Evolutionary conservation across 2,888 invertebrate species (phyloP), one percentile per base, ranked within the genome.

Genomic region (Drosophila neotestacea): DNA sequence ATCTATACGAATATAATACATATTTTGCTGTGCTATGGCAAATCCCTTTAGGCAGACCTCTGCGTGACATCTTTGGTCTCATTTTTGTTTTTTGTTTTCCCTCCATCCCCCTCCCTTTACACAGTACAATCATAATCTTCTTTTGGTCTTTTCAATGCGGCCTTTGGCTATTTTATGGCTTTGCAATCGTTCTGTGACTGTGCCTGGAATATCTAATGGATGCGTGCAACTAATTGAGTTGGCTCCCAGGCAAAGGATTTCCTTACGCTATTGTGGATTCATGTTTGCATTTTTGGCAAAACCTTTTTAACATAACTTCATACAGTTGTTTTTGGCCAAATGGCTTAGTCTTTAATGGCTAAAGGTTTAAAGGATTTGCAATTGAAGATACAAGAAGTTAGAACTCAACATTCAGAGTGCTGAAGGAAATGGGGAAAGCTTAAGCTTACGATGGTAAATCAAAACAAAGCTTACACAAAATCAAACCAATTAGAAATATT

Each of bases 211-310:
- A 83, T 74, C 79, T 76, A 88, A 88, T 88, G 88, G 85, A 81
- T 81, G 85, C 85, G 78, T 85, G 88, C 83, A 81, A 83, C 83
- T 85, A 85, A 88, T 85, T 88, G 85, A 85, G 83, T 88, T 83
- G 81, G 73, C 66, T 69, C 44, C 73, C 46, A 54, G 47, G 41
- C 52, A 60, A 70, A 76, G 72, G 76, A 76, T 72, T 76, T 76
- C 52, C 70, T 50, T 27, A 42, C 42, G 36, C 62, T 27, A 50
- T 51, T 73, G 55, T 51, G 51, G 44, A 48, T 13, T 60, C 63
- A 44, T 72, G 75, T 72, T 75, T 77, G 77, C 73, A 73, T 71
- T 68, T 68, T 50, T 58, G 58, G 52, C 30, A 9, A 64, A 47
- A 63, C 46, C 77, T 73, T 77, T 77, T 77, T 64, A 73, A 34